Evolutionary conservation across 2,888 invertebrate genomes (phyloP).

Genomic region (Itoplectis maculator): DNA sequence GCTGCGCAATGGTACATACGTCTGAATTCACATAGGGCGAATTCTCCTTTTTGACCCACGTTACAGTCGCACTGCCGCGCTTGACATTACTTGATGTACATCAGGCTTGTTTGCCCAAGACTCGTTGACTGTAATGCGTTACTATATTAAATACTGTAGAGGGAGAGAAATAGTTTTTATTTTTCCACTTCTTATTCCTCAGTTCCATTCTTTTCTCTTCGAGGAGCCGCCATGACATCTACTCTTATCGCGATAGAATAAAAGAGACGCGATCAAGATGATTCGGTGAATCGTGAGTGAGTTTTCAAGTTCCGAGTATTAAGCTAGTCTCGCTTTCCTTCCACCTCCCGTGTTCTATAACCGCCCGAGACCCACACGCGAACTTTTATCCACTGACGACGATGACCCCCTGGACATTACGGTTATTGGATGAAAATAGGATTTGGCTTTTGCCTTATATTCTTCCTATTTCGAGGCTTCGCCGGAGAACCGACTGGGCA

Average conservation of each 20-base stretch:
- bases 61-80: not conserved
- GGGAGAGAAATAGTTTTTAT: slow-evolving; percentile 11
- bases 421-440: slow-evolving; percentile 64
- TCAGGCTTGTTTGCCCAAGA: too few species aligned
- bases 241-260: slow-evolving; percentile 43
- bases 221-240: slow-evolving; percentile 8
- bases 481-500: not conserved
- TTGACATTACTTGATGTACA: too few species aligned
- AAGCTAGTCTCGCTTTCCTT: slow-evolving; percentile 13
- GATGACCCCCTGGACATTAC: slow-evolving; percentile 53
- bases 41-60: not conserved
- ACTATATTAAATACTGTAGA: too few species aligned
- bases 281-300: slow-evolving; percentile 46
- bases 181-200: not conserved
- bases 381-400: slow-evolving; percentile 39
- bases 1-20: not conserved
- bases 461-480: slow-evolving; percentile 23
- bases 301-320: slow-evolving; percentile 39
- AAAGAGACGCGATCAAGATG: slow-evolving; percentile 46
- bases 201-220: not conserved
- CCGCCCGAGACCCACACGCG: slow-evolving; percentile 4
- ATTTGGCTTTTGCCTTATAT: slow-evolving; percentile 48
- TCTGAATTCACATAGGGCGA: not conserved
- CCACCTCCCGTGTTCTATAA: not conserved
- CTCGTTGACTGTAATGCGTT: too few species aligned